Evolutionary conservation across 1,140 invertebrate genomes (phyloP).

Genomic region (Eubasilissa regina): DNA sequence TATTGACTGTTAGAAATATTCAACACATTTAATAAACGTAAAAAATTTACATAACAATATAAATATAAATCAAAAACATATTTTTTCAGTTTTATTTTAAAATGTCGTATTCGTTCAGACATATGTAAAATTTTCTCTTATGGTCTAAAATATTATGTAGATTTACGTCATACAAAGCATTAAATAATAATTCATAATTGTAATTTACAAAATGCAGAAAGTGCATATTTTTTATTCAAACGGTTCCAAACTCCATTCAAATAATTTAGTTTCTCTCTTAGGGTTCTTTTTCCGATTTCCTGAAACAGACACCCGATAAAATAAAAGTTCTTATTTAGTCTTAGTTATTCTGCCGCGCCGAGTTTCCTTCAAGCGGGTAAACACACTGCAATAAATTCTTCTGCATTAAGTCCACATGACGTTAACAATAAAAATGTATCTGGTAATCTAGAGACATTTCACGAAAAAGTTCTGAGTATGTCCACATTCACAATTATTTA

Average conservation of each 20-base stretch:
- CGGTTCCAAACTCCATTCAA: background rate
- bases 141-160: no score
- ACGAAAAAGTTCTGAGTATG: background rate
- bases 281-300: constrained; percentile 18
- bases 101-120: no score
- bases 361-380: constrained; percentile 14
- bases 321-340: constrained; percentile 7
- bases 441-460: background rate
- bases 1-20: no score
- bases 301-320: constrained; percentile 36
- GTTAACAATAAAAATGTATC: background rate
- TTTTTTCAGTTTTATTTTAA: no score
- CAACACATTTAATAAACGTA: no score
- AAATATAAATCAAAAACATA: no score
- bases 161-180: no score
- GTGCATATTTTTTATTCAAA: no score
- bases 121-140: no score
- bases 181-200: no score
- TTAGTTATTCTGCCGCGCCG: constrained; percentile 23
- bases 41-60: no score
- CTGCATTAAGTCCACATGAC: background rate
- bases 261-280: background rate
- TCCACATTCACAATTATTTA: background rate
- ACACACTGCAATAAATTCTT: constrained; percentile 24
- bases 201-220: no score